Evolutionary conservation across 2,797 vertebrate species (phyloP), one percentile per base, ranked within the genome.

Genomic region (Hyperoplus lanceolatus): DNA sequence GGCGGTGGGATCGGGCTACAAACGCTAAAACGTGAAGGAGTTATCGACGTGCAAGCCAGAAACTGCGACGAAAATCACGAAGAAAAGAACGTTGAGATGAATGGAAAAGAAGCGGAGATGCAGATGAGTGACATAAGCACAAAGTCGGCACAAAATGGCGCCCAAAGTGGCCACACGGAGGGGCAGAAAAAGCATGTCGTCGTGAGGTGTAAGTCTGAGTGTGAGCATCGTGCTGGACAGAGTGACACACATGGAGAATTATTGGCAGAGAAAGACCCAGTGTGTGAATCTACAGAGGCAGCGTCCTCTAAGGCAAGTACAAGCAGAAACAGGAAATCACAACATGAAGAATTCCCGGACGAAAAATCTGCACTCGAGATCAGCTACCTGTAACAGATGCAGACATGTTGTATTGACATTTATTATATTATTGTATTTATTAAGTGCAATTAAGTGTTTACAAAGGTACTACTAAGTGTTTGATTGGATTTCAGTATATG

Each of bases 381-480:
- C 80, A 96, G 94, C 79, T 93, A 86, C 62, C 77, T 96, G 84
- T 95, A 88, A 90, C 12, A 60, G 21, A 16, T 9, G 36, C 7
- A 1, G 11, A 43, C 2, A 29, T 11, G 7, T 15, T 36, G 15
- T 3, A 29, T 0, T 29, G 29, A 29, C 29, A 29, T 29, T 29
- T 29, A 29, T 29, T 7, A 42, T 4, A 4, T 41, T 14, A 0
- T 41, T 41, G 11, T n/a, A 11, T 58, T 41, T 16, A 9, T 9
- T 29, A 29, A 29, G 29, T 29, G 29, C 29, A 29, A 29, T 29
- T 29, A 29, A 29, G 29, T 29, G 29, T 29, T 29, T 29, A 29
- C 29, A 29, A 29, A 29, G 29, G 29, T 29, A 29, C 29, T 29
- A 29, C 29, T 29, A 29, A 29, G 29, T 29, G 29, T 29, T 29